Percentiles rank a stretch among this genome's conserved stretches.
phyloP scores from a whole-genome alignment of 2,113 vertebrate genomes.

The Oxyruncus cristatus region DNA sequence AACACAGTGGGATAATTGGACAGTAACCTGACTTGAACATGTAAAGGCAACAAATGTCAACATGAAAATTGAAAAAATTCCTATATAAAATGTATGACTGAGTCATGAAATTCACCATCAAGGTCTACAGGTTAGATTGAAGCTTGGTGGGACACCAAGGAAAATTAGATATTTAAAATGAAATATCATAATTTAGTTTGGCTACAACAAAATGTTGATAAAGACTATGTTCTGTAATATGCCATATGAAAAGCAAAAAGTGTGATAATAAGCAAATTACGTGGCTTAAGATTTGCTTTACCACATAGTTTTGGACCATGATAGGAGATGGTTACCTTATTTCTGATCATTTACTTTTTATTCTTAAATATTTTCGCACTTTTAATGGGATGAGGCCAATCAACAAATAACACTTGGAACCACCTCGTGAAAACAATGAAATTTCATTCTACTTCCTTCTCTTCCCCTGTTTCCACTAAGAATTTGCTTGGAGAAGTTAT shows the following conservation, averaged over 20 bases:
- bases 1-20: neutral
- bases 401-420: neutral
- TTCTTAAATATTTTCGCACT: neutral
- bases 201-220: neutral
- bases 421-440: neutral
- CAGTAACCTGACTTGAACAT: neutral
- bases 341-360: neutral
- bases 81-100: neutral
- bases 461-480: accelerated
- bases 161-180: neutral
- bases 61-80: neutral
- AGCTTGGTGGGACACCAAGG: neutral
- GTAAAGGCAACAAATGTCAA: neutral
- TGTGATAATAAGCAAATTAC: neutral
- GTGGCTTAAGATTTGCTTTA: neutral
- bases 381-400: neutral
- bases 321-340: neutral
- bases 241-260: neutral
- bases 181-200: neutral
- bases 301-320: neutral
- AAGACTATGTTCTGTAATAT: neutral
- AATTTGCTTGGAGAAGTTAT: neutral
- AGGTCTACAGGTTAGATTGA: neutral
- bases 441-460: neutral
- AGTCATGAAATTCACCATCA: neutral